These are phyloP conservation scores for Neomorphus geoffroyi DNA, from an alignment of 2,797 vertebrate genomes.

Conservation along the genomic window DNA sequence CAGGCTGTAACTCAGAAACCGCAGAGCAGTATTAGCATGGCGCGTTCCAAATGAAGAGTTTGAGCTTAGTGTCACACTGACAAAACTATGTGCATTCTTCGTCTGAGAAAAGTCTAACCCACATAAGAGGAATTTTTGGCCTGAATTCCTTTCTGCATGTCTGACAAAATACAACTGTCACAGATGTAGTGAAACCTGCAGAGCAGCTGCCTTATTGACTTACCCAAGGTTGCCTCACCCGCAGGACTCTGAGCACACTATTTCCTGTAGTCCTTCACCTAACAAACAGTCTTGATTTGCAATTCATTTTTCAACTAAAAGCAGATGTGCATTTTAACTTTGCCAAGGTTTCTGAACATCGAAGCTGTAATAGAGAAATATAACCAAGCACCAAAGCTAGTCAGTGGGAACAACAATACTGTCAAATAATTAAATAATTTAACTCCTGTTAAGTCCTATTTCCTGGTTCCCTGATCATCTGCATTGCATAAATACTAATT, in stretches of 20 bases:
- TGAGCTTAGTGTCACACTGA: not conserved
- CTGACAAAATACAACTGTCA: not conserved
- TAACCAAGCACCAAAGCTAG: not conserved
- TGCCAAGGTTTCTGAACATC: not conserved
- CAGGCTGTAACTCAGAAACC: not conserved
- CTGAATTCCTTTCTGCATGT: not conserved
- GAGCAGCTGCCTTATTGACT: not conserved
- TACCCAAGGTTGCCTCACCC: not conserved
- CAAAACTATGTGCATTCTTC: not conserved
- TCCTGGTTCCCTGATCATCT: not conserved
- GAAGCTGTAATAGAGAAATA: not conserved
- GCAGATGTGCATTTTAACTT: not conserved
- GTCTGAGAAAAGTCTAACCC: not conserved
- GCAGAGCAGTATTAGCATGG: accelerated
- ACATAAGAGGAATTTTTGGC: not conserved
- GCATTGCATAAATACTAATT: not conserved
- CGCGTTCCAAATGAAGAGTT: not conserved
- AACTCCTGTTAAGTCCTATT: not conserved
- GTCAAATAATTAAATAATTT: conserved; percentile 1
- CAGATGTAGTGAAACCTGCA: not conserved
- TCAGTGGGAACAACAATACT: not conserved
- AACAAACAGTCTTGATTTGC: not conserved
- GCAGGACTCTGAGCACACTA: not conserved
- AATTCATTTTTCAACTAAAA: not conserved
- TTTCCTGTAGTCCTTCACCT: not conserved